Evolutionary conservation across 2,113 vertebrate genomes (phyloP).

Genomic region (Pleuronectes platessa): DNA sequence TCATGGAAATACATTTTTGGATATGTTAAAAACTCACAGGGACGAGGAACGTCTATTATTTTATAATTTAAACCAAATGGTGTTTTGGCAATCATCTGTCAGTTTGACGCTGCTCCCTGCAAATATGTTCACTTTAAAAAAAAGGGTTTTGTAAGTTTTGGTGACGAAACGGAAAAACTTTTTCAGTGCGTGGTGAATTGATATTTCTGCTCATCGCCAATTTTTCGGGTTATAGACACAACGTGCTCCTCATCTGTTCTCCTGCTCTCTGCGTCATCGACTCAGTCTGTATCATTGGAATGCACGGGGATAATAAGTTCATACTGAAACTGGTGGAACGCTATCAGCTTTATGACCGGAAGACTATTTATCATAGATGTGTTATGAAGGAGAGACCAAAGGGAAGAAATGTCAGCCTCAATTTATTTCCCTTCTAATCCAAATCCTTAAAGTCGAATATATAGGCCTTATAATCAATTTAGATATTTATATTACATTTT

Average conservation of each 20-base stretch:
- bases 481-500: neutral
- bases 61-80: constrained; percentile 24
- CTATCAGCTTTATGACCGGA: constrained; percentile 1
- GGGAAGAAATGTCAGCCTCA: constrained; percentile 6
- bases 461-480: constrained; percentile 6
- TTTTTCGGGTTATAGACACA: constrained; percentile 36
- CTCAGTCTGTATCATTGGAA: constrained; percentile 22
- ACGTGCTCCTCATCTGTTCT: constrained; percentile 45
- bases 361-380: constrained; percentile 2
- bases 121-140: neutral
- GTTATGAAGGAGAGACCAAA: constrained; percentile 15
- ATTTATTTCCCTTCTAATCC: constrained; percentile 19
- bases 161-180: constrained; percentile 18
- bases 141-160: constrained; percentile 7
- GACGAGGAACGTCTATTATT: neutral
- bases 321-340: constrained; percentile 16
- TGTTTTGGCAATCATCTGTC: constrained; percentile 37
- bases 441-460: neutral
- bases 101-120: neutral
- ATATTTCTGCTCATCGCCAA: constrained; percentile 21
- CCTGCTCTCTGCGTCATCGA: constrained; percentile 28
- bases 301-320: constrained; percentile 32
- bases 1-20: neutral
- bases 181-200: constrained; percentile 38
- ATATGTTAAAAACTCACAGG: too few species aligned